Percentiles rank a stretch among this genome's conserved stretches.
Evolutionary conservation across 2,113 vertebrate genomes (phyloP).

Genomic region (Malaclemys terrapin): DNA sequence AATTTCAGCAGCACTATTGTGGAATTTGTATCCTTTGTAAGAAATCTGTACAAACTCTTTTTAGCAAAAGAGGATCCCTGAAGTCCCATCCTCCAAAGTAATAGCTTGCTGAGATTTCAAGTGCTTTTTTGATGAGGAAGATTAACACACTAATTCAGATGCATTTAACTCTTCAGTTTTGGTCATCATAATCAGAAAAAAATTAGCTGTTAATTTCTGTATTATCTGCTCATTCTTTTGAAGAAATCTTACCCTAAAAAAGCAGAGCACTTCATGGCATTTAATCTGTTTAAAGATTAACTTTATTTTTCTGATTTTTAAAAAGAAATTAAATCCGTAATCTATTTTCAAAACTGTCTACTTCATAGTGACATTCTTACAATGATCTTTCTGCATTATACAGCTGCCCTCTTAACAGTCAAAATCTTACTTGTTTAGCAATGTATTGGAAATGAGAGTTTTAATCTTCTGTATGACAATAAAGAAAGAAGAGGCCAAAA

Average conservation of each 20-base stretch:
- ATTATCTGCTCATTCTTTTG: no score
- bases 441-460: slow-evolving; percentile 45
- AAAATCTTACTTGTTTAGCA: slow-evolving; percentile 8
- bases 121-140: background rate
- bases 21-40: background rate
- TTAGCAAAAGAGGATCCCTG: background rate
- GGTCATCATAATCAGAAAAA: slow-evolving; percentile 29
- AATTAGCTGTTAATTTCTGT: background rate
- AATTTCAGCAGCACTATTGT: background rate
- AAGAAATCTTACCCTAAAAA: background rate
- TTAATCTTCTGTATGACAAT: background rate
- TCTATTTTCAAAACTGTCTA: slow-evolving; percentile 59
- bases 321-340: slow-evolving; percentile 53
- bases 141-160: background rate
- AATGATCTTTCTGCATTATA: slow-evolving; percentile 38
- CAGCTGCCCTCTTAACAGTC: slow-evolving; percentile 19
- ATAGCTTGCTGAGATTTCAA: background rate
- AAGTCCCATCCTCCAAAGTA: background rate
- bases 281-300: slow-evolving; percentile 37
- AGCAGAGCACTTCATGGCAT: background rate
- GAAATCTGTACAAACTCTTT: background rate
- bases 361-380: slow-evolving; percentile 68
- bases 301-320: slow-evolving; percentile 25
- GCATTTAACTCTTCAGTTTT: background rate
- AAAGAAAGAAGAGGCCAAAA: background rate